Conservation (phyloP, 2,888 invertebrate genomes). For the Plagodis dolabraria region DNA sequence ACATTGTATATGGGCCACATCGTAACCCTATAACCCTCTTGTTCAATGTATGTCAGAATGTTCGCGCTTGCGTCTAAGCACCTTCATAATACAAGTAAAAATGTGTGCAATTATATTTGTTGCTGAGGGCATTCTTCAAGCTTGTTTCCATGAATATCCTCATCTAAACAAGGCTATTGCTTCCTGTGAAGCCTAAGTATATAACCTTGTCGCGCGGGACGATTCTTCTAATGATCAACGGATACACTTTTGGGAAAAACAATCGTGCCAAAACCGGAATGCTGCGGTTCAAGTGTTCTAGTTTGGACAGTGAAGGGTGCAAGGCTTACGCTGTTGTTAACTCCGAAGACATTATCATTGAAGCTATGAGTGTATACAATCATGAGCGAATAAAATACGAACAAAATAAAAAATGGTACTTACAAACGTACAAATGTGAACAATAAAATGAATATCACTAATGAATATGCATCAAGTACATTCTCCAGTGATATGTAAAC, state of each 20-base stretch:
- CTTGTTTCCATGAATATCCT: no score
- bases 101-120: no score
- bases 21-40: no score
- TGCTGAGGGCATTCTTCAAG: no score
- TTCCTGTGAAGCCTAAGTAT: background rate
- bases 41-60: no score
- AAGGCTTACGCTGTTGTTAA: conserved; percentile 43
- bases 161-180: no score
- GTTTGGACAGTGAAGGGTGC: conserved; percentile 34
- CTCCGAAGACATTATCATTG: conserved; percentile 31
- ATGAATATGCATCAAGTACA: no score
- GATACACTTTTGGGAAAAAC: conserved; percentile 1
- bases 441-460: no score
- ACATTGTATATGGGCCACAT: no score
- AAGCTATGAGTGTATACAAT: conserved; percentile 37
- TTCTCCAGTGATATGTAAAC: no score
- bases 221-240: background rate
- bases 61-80: no score
- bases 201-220: background rate
- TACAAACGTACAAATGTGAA: conserved; percentile 1
- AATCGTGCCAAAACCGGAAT: background rate
- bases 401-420: conserved; percentile 27
- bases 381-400: conserved; percentile 41
- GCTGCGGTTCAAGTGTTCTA: conserved; percentile 23
- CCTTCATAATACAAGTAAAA: no score